Evolutionary conservation across 1,140 invertebrate genomes (phyloP), one percentile per base, ranked within the genome.

Genomic region (Globodera ellingtonae): DNA sequence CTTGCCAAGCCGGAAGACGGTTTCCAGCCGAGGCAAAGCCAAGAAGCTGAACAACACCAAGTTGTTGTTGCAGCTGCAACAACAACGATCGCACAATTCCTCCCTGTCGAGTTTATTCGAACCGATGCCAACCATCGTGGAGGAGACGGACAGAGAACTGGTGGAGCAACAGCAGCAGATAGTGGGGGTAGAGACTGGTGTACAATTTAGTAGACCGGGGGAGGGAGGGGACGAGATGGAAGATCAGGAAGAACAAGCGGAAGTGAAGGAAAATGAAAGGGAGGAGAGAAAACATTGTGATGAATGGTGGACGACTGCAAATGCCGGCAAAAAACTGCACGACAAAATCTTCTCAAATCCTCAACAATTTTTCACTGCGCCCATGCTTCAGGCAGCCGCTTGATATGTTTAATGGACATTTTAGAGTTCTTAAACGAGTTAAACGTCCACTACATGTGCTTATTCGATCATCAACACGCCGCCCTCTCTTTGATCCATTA

Each of bases 51-150:
- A n/a, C 21, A 18, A 9, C 44, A 56, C 44, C 21, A 75, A 65
- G 35, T 3, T 3, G 35, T 35, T 35, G 35, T 35, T 35, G 3
- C 56, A 75, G 24, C 56, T 67, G 56, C 56, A 67, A 44, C 75
- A 69, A 3, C 62, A 70, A 48, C 59, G 69, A 10, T 70, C 67
- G n/a, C 67, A 44, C 67, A 70, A 70, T 47, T 67, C 62, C 35
- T 47, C 56, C 69, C 69, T 50, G 21, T 77, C 50, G 21, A 52
- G 35, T 59, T 18, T 46, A 4, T 77, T 77, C 48, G 75, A 77
- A 47, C 75, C 75, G 48, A 77, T 77, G 75, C 75, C 75, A 24
- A 77, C 75, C 70, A 77, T 77, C 47, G 46, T n/a, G 69, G 75
- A 77, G 48, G 62, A 77, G 50, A 69, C 65, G 44, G 75, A 77